Evolutionary conservation across 23 tunicate species (phyloP), one percentile per base, ranked within the genome.

Genomic region (Trididemnum nubilum): DNA sequence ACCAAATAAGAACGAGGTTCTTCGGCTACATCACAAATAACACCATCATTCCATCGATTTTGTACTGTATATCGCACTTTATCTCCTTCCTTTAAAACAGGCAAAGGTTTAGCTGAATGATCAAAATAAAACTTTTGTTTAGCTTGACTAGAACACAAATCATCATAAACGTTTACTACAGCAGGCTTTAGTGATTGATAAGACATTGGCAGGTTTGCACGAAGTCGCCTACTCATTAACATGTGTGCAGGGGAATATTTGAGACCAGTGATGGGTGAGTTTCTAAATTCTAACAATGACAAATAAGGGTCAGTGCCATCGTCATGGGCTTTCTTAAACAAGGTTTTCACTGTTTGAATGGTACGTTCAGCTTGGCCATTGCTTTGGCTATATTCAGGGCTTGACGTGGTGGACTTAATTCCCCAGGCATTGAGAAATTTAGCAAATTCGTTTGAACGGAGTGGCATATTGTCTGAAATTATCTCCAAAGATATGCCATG

Each of bases 291-390:
- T 27, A 82, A 64, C 35, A 82, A 23, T 26, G 85, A 78, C 18
- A 82, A 30, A 70, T 63, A 82, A 15, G 76, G 52, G 34, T 82
- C 85, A 18, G 27, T 25, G 3, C 49, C 30, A 18, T n/a, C 72
- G 70, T 65, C 40, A 9, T 36, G 23, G 24, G 85, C 85, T 40
- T 82, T 82, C 39, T 30, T 82, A 4, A 82, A 50, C 22, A 82
- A 21, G 22, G 15, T 44, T 70, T 82, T 82, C 65, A 82, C 28
- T 34, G 85, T 67, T 28, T 69, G 78, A 28, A 82, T 50, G n/a
- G 3, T 82, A 1, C 85, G 78, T 29, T 82, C 85, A 24, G 65
- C 78, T 33, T 38, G 76, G 12, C 85, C 85, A 82, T 82, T 82
- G 49, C 77, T 35, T 33, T 40, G 85, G 3, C 30, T 27, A 70